phyloP scores from a whole-genome alignment of 2,888 invertebrate genomes.

The Monoplex corrugatus region DNA sequence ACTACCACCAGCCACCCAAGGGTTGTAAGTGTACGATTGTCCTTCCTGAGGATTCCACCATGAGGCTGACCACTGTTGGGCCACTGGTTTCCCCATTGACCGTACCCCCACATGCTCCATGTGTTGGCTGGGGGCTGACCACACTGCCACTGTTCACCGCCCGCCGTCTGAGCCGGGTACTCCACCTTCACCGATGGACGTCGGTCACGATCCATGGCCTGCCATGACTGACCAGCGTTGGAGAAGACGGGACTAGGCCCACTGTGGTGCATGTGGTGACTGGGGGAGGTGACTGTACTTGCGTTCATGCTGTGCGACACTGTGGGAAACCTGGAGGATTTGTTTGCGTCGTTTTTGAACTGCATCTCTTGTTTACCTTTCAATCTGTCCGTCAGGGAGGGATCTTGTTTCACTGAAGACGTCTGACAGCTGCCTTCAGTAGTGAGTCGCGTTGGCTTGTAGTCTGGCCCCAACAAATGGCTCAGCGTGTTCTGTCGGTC shows the following conservation, averaged over 20 bases:
- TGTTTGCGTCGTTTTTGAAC: no score
- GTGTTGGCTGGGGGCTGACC: background rate
- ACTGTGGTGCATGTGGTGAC: no score
- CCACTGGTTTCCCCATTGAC: constrained; percentile 29
- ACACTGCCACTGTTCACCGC: background rate
- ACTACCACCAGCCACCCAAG: background rate
- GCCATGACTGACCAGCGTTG: constrained; percentile 27
- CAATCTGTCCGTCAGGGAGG: background rate
- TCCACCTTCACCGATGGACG: constrained; percentile 34
- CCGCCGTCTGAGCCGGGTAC: constrained; percentile 7
- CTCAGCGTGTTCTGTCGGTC: background rate
- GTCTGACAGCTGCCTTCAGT: constrained; percentile 26
- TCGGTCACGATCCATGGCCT: constrained; percentile 31
- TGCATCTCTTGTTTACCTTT: background rate
- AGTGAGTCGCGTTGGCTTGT: no score
- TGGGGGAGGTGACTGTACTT: no score
- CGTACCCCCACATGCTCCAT: background rate
- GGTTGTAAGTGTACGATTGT: background rate
- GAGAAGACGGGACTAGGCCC: no score
- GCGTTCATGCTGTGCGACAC: no score
- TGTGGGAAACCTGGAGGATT: no score
- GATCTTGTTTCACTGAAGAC: background rate
- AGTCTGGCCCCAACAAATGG: constrained; percentile 8
- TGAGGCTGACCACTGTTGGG: background rate
- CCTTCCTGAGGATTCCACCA: background rate